These are phyloP conservation scores for Aromia moschata DNA, from an alignment of 2,888 invertebrate species.

Conservation along the genomic window DNA sequence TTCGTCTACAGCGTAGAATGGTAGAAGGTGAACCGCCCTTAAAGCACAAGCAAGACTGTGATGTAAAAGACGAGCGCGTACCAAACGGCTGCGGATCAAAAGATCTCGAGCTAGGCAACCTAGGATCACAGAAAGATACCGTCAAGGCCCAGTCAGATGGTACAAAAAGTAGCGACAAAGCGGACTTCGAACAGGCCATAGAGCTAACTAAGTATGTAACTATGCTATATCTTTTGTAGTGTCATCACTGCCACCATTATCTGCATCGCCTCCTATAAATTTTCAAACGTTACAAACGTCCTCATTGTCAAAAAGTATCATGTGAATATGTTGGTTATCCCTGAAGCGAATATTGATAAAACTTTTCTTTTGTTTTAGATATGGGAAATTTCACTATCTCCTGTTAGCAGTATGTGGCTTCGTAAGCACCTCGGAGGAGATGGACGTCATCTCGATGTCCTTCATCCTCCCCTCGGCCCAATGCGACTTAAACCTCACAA, in stretches of 20 bases:
- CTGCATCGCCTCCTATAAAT: not conserved
- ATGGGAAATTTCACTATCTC: slow-evolving; percentile 89
- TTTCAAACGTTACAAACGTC: too few species aligned
- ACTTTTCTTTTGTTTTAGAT: slow-evolving; percentile 63
- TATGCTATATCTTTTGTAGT: too few species aligned
- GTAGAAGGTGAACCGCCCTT: slow-evolving; percentile 87
- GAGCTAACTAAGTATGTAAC: slow-evolving; percentile 70
- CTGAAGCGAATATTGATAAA: not conserved
- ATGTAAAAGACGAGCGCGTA: slow-evolving; percentile 86
- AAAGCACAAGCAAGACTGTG: slow-evolving; percentile 79
- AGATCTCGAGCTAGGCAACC: slow-evolving; percentile 63
- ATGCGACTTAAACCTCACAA: slow-evolving; percentile 88
- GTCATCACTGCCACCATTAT: too few species aligned
- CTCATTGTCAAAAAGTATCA: too few species aligned
- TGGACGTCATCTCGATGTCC: slow-evolving; percentile 95
- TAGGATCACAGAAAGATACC: slow-evolving; percentile 45
- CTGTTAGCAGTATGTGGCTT: slow-evolving; percentile 91
- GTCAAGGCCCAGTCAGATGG: slow-evolving; percentile 66
- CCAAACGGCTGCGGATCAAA: slow-evolving; percentile 81
- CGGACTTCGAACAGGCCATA: slow-evolving; percentile 89
- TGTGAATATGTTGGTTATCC: too few species aligned
- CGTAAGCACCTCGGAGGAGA: slow-evolving; percentile 94
- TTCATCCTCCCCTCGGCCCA: slow-evolving; percentile 93
- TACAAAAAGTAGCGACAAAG: slow-evolving; percentile 72
- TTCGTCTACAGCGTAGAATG: slow-evolving; percentile 75